Percentiles rank a stretch among this genome's conserved stretches.
These are phyloP conservation scores for Disparrhopalites patrizii DNA, from an alignment of 2,888 invertebrate species.

Conservation along the genomic window DNA sequence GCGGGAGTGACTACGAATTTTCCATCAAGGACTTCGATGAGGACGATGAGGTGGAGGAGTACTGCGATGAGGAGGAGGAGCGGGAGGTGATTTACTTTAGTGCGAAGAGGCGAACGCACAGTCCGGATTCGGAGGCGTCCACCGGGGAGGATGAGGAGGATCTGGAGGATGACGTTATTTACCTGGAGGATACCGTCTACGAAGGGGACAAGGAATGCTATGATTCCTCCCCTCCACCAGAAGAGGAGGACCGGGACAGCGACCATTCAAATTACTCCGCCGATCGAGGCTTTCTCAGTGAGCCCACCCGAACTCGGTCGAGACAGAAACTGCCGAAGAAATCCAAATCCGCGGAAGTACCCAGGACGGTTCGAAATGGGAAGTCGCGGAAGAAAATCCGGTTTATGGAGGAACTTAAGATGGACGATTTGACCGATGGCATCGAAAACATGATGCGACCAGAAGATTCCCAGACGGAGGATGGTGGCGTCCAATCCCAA, in stretches of 20 bases:
- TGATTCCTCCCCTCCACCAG: neutral
- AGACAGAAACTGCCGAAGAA: neutral
- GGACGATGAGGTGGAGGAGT: slow-evolving; percentile 15
- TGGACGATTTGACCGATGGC: too few relatives aligned
- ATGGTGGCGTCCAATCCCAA: too few relatives aligned
- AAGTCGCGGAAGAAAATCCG: too few relatives aligned
- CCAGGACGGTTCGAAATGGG: too few relatives aligned
- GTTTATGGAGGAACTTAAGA: too few relatives aligned
- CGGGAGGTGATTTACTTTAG: too few relatives aligned
- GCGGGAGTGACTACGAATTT: slow-evolving; percentile 17
- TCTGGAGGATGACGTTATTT: slow-evolving; percentile 11
- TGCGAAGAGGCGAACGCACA: slow-evolving; percentile 11
- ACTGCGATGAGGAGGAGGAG: slow-evolving; percentile 10
- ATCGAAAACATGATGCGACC: too few relatives aligned
- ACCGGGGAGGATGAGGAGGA: neutral
- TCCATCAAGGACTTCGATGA: slow-evolving; percentile 22
- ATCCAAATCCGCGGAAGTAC: too few relatives aligned
- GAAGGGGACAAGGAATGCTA: slow-evolving; percentile 21
- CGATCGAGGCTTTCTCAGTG: neutral
- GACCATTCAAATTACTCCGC: neutral
- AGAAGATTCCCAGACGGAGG: too few relatives aligned
- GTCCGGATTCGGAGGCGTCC: neutral
- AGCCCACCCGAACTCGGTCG: neutral
- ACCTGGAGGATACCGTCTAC: slow-evolving; percentile 13
- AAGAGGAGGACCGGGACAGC: neutral